Evolutionary conservation across 2,888 invertebrate genomes (phyloP).

Genomic region (Gortyna flavago): DNA sequence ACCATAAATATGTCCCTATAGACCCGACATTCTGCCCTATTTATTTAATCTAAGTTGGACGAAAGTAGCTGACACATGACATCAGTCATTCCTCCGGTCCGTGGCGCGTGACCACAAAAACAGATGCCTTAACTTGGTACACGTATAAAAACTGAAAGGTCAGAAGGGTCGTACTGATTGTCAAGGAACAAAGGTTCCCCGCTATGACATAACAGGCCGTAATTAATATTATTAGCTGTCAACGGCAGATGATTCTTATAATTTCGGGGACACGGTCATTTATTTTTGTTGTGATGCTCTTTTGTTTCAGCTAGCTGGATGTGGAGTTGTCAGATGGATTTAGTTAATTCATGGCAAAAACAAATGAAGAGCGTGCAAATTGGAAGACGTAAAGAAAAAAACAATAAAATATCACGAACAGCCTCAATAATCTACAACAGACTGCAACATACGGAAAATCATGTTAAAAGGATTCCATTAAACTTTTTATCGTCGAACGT

Average conservation of each 20-base stretch:
- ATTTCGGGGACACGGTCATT: slow-evolving; percentile 48
- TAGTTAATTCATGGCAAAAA: neutral
- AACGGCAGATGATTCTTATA: slow-evolving; percentile 63
- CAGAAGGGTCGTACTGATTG: slow-evolving; percentile 80
- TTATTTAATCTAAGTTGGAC: slow-evolving; percentile 74
- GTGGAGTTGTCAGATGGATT: neutral
- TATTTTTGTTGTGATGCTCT: slow-evolving; percentile 45
- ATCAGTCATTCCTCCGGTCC: slow-evolving; percentile 83
- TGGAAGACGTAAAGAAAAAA: neutral
- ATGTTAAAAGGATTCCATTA: slow-evolving; percentile 55
- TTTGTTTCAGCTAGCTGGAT: slow-evolving; percentile 43
- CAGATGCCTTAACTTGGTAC: slow-evolving; percentile 77
- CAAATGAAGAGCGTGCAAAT: neutral
- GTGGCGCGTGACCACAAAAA: slow-evolving; percentile 83
- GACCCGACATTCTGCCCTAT: slow-evolving; percentile 43
- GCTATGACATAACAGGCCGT: slow-evolving; percentile 73
- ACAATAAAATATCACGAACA: neutral
- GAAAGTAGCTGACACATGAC: slow-evolving; percentile 83
- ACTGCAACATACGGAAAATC: slow-evolving; percentile 44
- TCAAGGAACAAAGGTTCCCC: slow-evolving; percentile 76
- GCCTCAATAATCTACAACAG: slow-evolving; percentile 1
- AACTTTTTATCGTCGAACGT: slow-evolving; percentile 55
- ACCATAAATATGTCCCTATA: slow-evolving; percentile 53
- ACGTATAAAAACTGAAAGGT: slow-evolving; percentile 79
- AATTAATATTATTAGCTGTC: slow-evolving; percentile 74